phyloP scores from a whole-genome alignment of 1,140 invertebrate genomes.

The Galendromus occidentalis region DNA sequence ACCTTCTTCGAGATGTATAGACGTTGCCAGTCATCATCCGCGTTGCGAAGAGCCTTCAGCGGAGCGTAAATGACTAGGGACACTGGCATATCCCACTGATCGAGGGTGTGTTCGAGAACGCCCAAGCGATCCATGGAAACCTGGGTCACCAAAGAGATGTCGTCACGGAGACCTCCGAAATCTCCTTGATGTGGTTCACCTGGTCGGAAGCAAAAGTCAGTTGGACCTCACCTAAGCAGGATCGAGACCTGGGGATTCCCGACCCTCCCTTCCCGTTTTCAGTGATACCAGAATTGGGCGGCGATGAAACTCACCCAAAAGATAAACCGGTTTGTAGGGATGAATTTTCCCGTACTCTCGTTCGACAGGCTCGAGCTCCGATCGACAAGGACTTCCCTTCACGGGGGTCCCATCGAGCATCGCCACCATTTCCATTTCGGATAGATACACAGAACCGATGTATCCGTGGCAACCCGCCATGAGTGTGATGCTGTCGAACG shows the following conservation, averaged over 20 bases:
- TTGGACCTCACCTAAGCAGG: too few relatives aligned
- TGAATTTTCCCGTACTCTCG: too few relatives aligned
- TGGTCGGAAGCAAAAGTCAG: neutral
- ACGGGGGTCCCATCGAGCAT: neutral
- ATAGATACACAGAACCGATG: neutral
- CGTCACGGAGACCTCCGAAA: conserved; percentile 8
- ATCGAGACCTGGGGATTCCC: too few relatives aligned
- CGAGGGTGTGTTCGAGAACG: conserved; percentile 20
- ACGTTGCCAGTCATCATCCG: conserved; percentile 21
- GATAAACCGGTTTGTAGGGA: neutral
- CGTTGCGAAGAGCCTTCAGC: conserved; percentile 15
- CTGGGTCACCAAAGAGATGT: conserved; percentile 22
- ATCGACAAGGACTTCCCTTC: neutral
- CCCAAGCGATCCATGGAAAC: conserved; percentile 23
- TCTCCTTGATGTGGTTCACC: neutral
- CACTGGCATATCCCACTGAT: conserved; percentile 21
- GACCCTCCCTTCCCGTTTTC: too few relatives aligned
- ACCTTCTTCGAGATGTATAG: conserved; percentile 11
- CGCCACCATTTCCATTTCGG: neutral
- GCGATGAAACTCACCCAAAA: neutral
- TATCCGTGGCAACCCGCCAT: conserved; percentile 7
- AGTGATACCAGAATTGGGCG: too few relatives aligned
- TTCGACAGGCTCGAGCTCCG: too few relatives aligned
- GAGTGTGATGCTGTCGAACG: neutral
- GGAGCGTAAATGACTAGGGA: conserved; percentile 22